phyloP scores from a whole-genome alignment of 2,113 vertebrate genomes.

The Chaenogobius annularis region DNA sequence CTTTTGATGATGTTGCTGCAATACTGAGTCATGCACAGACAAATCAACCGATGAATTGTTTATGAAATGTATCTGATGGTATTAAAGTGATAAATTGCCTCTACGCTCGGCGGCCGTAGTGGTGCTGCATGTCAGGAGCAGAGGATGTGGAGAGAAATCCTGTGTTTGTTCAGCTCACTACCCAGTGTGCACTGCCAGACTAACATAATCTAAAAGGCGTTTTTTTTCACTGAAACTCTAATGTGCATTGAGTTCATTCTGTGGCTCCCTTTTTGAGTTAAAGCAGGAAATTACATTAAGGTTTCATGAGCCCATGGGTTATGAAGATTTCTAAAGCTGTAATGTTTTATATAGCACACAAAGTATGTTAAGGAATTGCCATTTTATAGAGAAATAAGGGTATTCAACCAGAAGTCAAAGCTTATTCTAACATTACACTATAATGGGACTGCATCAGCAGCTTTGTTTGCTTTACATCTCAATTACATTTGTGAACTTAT shows the following conservation, averaged over 20 bases:
- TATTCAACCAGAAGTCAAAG: not conserved
- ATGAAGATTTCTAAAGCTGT: constrained; percentile 17
- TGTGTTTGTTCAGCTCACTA: constrained; percentile 7
- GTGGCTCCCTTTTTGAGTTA: constrained; percentile 5
- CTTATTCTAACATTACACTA: not conserved
- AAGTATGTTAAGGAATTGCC: constrained; percentile 1
- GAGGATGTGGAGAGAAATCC: constrained; percentile 18
- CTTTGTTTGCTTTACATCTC: not conserved
- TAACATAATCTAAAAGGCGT: constrained; percentile 36
- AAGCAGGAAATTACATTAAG: constrained; percentile 22
- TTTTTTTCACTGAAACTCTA: constrained; percentile 23
- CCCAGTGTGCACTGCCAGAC: constrained; percentile 27
- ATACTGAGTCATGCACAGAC: constrained; percentile 45
- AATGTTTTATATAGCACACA: not conserved
- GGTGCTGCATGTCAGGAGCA: constrained; percentile 18
- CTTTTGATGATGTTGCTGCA: constrained; percentile 55
- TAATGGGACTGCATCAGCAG: not conserved
- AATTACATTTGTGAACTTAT: not conserved
- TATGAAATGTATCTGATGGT: constrained; percentile 61
- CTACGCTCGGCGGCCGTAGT: constrained; percentile 36
- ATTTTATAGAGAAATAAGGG: not conserved
- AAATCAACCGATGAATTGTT: constrained; percentile 60
- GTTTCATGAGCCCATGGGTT: constrained; percentile 31
- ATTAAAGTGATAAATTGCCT: constrained; percentile 61
- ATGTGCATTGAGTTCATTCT: constrained; percentile 20